Evolutionary conservation across 2,113 vertebrate genomes (phyloP).

Genomic region (Dasypus novemcinctus): DNA sequence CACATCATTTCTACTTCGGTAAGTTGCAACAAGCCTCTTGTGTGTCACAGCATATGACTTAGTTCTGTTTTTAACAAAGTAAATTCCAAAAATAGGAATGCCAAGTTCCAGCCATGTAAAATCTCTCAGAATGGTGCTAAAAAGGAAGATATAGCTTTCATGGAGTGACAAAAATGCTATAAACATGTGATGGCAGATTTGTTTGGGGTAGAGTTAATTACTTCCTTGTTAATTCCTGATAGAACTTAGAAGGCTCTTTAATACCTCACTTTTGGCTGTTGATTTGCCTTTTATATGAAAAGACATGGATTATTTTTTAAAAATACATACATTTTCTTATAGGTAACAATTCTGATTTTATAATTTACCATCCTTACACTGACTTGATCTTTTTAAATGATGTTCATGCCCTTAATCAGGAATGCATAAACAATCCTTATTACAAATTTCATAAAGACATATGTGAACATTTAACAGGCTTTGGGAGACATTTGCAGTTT

Average conservation of each 20-base stretch:
- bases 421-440: constrained; percentile 79
- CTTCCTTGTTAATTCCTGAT: constrained; percentile 61
- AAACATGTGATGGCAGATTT: constrained; percentile 9
- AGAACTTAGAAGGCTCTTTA: constrained; percentile 61
- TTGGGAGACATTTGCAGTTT: constrained; percentile 75
- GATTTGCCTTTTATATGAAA: constrained; percentile 66
- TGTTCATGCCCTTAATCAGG: constrained; percentile 73
- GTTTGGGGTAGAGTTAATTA: constrained; percentile 58
- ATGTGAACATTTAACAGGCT: constrained; percentile 79
- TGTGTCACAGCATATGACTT: not conserved
- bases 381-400: constrained; percentile 79
- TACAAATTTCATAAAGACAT: constrained; percentile 81
- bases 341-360: constrained; percentile 74
- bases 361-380: constrained; percentile 78
- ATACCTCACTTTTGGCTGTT: constrained; percentile 67
- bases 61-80: constrained; percentile 22
- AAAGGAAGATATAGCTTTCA: constrained; percentile 14
- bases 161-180: not conserved
- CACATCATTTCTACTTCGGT: not conserved
- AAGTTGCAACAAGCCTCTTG: not conserved
- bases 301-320: constrained; percentile 55
- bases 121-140: not conserved
- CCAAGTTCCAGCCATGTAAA: constrained; percentile 7
- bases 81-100: constrained; percentile 1
- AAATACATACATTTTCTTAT: constrained; percentile 58